phyloP scores from a whole-genome alignment of 2,888 invertebrate genomes.

The Drosophila anceps region DNA sequence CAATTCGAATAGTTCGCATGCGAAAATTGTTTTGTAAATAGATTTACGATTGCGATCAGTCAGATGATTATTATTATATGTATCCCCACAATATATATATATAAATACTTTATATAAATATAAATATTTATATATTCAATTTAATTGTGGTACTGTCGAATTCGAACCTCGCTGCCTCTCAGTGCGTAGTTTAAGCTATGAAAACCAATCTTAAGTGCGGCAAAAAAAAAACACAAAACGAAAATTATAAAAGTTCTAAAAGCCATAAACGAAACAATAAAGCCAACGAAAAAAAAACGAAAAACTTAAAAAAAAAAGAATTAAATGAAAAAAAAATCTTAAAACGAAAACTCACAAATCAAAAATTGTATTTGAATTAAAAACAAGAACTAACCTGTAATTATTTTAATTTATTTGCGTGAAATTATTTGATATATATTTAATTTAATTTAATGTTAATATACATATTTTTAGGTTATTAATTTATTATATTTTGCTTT shows the following conservation, averaged over 20 bases:
- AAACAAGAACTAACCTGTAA: constrained; percentile 53
- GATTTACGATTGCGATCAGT: constrained; percentile 42
- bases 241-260: constrained; percentile 23
- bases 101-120: neutral
- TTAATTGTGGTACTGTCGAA: constrained; percentile 56
- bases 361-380: constrained; percentile 62
- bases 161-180: constrained; percentile 84
- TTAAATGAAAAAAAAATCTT: neutral
- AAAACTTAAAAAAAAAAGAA: constrained; percentile 8
- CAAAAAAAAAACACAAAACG: constrained; percentile 14
- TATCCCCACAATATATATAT: too few relatives aligned
- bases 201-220: constrained; percentile 42
- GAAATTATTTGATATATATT: constrained; percentile 61
- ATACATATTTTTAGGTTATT: constrained; percentile 56
- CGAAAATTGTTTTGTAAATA: constrained; percentile 53
- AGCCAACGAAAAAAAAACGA: constrained; percentile 55
- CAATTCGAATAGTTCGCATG: constrained; percentile 57
- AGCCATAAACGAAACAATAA: constrained; percentile 50
- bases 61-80: constrained; percentile 14
- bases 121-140: neutral
- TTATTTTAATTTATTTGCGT: constrained; percentile 55
- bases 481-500: constrained; percentile 66
- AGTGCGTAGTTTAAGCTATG: constrained; percentile 74
- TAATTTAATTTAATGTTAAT: constrained; percentile 14
- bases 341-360: constrained; percentile 56